These are phyloP conservation scores for Ditylenchus dipsaci DNA, from an alignment of 1,140 invertebrate species.

Conservation along the genomic window DNA sequence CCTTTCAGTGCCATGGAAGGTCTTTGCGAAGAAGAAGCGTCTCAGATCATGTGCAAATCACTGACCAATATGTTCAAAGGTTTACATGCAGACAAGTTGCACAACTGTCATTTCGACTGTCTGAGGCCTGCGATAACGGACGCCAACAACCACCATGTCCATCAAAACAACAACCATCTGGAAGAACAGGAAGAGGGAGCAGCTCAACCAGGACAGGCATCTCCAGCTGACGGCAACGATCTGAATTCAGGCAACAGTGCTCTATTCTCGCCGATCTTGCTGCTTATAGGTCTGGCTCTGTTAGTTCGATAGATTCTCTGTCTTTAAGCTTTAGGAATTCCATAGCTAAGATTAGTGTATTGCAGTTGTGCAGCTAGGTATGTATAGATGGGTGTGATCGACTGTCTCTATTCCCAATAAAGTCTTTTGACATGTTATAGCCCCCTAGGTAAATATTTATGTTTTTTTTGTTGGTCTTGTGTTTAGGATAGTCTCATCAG, in stretches of 20 bases:
- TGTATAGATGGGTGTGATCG: not conserved
- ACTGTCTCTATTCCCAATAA: too few species aligned
- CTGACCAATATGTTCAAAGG: conserved; percentile 49
- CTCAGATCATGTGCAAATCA: conserved; percentile 51
- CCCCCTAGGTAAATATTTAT: too few species aligned
- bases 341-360: not conserved
- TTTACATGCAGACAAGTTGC: conserved; percentile 52
- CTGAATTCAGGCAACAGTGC: not conserved
- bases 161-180: not conserved
- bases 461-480: too few species aligned
- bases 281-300: not conserved
- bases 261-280: not conserved
- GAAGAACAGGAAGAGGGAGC: conserved; percentile 13
- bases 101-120: conserved; percentile 47
- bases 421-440: too few species aligned
- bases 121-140: conserved; percentile 19
- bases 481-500: too few species aligned
- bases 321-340: not conserved
- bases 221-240: not conserved
- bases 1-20: conserved; percentile 46
- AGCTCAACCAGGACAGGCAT: conserved; percentile 3
- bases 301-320: not conserved
- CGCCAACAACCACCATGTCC: conserved; percentile 2
- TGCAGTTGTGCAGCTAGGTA: not conserved
- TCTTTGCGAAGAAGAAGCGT: conserved; percentile 54